phyloP scores from a whole-genome alignment of 2,888 invertebrate genomes.

The Cryptus armator region DNA sequence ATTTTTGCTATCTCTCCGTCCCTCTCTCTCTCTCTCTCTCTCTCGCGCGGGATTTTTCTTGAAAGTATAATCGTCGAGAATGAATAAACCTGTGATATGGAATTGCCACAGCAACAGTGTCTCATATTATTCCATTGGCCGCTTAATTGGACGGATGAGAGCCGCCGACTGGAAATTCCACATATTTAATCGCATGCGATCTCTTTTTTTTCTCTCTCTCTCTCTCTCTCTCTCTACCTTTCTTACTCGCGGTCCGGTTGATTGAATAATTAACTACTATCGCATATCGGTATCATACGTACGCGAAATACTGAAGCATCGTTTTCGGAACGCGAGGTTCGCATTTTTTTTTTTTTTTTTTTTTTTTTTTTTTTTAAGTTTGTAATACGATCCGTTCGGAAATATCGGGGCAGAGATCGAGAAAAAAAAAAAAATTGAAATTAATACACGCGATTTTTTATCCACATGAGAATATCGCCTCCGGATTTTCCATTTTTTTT shows the following conservation, averaged over 20 bases:
- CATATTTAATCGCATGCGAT: conserved; percentile 26
- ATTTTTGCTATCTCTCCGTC: background rate
- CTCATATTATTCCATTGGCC: conserved; percentile 30
- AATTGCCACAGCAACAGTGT: conserved; percentile 7
- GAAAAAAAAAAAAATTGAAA: conserved; percentile 1
- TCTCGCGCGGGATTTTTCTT: background rate
- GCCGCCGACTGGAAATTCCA: conserved; percentile 53
- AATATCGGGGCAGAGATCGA: background rate
- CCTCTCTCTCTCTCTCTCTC: background rate
- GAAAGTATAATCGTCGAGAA: background rate
- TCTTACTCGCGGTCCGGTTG: conserved; percentile 1
- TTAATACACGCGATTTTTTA: background rate
- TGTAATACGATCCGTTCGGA: background rate
- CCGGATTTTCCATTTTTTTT: too few species aligned
- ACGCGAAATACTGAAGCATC: background rate
- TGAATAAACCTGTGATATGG: conserved; percentile 16
- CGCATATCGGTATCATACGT: conserved; percentile 1
- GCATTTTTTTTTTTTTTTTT: background rate
- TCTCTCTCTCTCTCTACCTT: conserved; percentile 7
- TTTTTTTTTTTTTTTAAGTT: background rate
- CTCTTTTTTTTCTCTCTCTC: conserved; percentile 4
- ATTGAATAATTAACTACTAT: conserved; percentile 53
- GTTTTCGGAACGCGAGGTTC: background rate
- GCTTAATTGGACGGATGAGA: conserved; percentile 47
- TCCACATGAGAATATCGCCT: too few species aligned